phyloP scores from a whole-genome alignment of 2,888 invertebrate species.

The Zaprionus obscuricornis region DNA sequence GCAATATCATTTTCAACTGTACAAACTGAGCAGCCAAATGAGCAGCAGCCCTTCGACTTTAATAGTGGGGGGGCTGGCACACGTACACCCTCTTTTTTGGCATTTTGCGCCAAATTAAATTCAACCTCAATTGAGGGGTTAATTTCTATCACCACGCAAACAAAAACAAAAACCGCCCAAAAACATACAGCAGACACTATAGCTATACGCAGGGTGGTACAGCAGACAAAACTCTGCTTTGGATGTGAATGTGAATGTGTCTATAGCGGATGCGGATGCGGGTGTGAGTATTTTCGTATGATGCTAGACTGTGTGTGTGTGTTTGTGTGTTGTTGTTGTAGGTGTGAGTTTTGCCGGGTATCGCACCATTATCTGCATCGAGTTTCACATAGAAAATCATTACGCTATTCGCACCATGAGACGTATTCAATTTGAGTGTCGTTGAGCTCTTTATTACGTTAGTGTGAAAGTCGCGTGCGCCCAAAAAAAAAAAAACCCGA shows the following conservation, averaged over 20 bases:
- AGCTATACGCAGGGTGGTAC: conserved; percentile 40
- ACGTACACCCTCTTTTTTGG: conserved; percentile 61
- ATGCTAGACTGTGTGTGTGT: not conserved
- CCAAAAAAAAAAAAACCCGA: conserved; percentile 60
- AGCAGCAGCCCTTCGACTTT: conserved; percentile 45
- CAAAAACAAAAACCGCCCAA: conserved; percentile 74
- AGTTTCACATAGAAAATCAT: conserved; percentile 80
- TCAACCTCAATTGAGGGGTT: conserved; percentile 84
- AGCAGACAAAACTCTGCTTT: conserved; percentile 10
- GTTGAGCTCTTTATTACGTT: conserved; percentile 83
- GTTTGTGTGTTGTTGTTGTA: conserved; percentile 5
- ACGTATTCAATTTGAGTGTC: conserved; percentile 81
- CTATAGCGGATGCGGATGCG: conserved; percentile 22
- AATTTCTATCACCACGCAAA: conserved; percentile 82
- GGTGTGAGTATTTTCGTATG: conserved; percentile 2
- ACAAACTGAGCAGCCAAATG: conserved; percentile 55
- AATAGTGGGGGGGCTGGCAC: conserved; percentile 6
- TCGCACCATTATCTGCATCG: conserved; percentile 75
- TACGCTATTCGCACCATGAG: conserved; percentile 81
- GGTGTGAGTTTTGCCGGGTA: conserved; percentile 32
- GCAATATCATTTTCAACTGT: conserved; percentile 69
- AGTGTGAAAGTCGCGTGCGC: conserved; percentile 82
- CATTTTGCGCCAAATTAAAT: conserved; percentile 83
- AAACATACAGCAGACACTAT: conserved; percentile 41
- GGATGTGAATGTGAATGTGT: not conserved